Conservation (phyloP, 1,140 invertebrate species). For the Gonatopus flavifemur region DNA sequence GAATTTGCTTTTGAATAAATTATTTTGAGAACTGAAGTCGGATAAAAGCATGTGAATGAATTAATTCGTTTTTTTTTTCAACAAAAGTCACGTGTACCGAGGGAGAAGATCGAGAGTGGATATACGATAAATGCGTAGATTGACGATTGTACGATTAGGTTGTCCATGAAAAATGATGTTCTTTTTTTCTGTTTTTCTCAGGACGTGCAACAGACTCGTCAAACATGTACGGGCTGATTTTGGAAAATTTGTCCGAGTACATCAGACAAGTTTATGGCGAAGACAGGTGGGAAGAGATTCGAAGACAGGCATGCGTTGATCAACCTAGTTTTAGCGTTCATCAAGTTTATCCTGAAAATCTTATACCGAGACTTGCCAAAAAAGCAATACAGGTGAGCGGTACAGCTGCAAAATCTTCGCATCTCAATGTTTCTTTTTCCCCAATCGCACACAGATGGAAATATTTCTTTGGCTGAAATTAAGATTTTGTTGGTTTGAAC, state of each 20-base stretch:
- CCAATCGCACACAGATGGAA: too few relatives aligned
- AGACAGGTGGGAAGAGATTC: slow-evolving; percentile 86
- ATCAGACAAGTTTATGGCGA: slow-evolving; percentile 89
- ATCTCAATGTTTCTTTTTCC: too few relatives aligned
- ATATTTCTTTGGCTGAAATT: too few relatives aligned
- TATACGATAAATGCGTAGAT: not conserved
- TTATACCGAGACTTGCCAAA: slow-evolving; percentile 81
- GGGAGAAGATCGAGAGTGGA: not conserved
- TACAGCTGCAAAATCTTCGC: too few relatives aligned
- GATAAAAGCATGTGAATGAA: not conserved
- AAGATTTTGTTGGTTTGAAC: too few relatives aligned
- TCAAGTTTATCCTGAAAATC: slow-evolving; percentile 88
- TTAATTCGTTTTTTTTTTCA: not conserved
- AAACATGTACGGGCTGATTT: slow-evolving; percentile 90
- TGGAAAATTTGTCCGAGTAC: slow-evolving; percentile 91
- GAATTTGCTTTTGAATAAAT: too few relatives aligned
- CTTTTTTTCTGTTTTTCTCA: slow-evolving; percentile 11
- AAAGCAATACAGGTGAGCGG: slow-evolving; percentile 80
- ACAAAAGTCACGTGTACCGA: not conserved
- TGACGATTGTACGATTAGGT: not conserved
- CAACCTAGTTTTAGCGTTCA: slow-evolving; percentile 88
- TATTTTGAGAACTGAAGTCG: too few relatives aligned
- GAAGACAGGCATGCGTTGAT: slow-evolving; percentile 78
- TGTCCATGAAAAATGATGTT: slow-evolving; percentile 1
- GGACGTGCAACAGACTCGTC: slow-evolving; percentile 16